Base-by-base conservation (phyloP, 2,888 invertebrate species). In the Archips crataeganus region DNA sequence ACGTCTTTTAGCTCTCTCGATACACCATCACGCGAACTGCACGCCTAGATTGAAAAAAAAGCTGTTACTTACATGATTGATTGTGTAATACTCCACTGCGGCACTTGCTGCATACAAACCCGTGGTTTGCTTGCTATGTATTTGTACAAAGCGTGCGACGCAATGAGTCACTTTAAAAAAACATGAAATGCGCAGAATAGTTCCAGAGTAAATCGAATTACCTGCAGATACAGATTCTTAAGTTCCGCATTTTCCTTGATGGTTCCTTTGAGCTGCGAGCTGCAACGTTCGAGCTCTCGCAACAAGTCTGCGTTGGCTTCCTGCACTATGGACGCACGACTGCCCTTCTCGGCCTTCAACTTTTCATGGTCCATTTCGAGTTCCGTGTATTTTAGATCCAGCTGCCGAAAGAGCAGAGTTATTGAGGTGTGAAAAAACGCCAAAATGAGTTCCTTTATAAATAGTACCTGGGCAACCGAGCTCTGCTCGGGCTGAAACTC, bases 11-110 rank as follows among this genome's bases (percentile, higher is more conserved):
- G 82, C 81, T 96, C 95, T 76, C 95, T 93, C 36, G 93, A 87
- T 4, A 95, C 87, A n/a, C 95, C 84, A 72, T 96, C 96, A 64
- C 96, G 95, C 6, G 95, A 92, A 76, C 95, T 95, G 76, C 96
- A 96, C 3, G 96, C 95, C 85, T 96, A 36, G 11, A 49, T 6
- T 34, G 34, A 36, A 51, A 87, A 66, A 2, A 15, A 15, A 15
- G 23, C 23, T 23, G 23, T 23, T 23, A 23, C 23, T 23, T 23
- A 23, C 23, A 23, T 23, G 23, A 23, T 23, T 23, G 23, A 23
- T 23, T 23, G 23, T 23, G 23, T 23, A 23, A 49, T 6, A n/a
- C n/a, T n/a, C 49, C n/a, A n/a, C 49, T 49, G n/a, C 5, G n/a
- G n/a, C 49, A n/a, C 49, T 3, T 3, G 45, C 45, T 45, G 10